Conservation (phyloP, 1,140 invertebrate genomes). For the Zaprionus capensis region DNA sequence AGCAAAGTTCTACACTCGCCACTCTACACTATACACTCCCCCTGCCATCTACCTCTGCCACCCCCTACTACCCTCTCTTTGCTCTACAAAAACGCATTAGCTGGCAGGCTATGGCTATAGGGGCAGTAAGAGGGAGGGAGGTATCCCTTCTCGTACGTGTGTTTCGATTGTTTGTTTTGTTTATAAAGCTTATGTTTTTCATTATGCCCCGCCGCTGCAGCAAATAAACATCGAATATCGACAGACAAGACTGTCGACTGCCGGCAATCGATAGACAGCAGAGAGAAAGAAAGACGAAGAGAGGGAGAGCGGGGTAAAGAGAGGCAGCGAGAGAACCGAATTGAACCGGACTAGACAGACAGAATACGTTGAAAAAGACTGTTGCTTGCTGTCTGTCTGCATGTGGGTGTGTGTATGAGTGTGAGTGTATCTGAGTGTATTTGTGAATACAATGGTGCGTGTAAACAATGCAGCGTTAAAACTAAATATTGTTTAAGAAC, state of each 20-base stretch:
- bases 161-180: conserved; percentile 72
- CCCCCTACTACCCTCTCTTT: background rate
- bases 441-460: conserved; percentile 32
- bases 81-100: background rate
- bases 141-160: conserved; percentile 20
- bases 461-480: conserved; percentile 78
- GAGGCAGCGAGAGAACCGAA: background rate
- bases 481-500: conserved; percentile 82
- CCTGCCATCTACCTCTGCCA: background rate
- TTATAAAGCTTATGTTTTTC: conserved; percentile 79
- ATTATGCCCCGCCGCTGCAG: conserved; percentile 54
- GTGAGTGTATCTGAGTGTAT: conserved; percentile 7
- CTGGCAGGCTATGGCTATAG: background rate
- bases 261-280: conserved; percentile 58
- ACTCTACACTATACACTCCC: conserved; percentile 19
- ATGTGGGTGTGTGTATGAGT: conserved; percentile 36
- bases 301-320: background rate
- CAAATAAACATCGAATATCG: conserved; percentile 65
- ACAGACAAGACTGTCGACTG: conserved; percentile 35
- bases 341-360: background rate
- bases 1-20: conserved; percentile 33
- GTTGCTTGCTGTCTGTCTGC: conserved; percentile 53
- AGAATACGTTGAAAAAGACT: conserved; percentile 34
- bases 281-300: conserved; percentile 34
- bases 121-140: background rate